phyloP scores from a whole-genome alignment of 2,797 vertebrate genomes.

The Morelia viridis region DNA sequence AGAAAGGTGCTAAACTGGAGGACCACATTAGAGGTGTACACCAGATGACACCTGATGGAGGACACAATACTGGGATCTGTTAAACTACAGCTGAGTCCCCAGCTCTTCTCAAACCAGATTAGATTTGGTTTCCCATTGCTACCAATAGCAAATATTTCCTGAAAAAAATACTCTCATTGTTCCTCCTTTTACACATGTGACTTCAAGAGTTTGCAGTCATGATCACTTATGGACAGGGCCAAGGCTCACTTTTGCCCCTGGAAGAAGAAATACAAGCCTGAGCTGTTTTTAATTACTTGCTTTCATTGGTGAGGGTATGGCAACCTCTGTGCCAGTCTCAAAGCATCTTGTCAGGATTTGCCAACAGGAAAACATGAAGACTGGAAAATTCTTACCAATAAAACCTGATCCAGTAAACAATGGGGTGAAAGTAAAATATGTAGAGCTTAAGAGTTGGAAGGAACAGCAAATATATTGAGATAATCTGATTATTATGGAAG shows the following conservation, averaged over 20 bases:
- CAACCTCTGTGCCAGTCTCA: background rate
- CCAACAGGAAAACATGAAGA: background rate
- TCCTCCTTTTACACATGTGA: background rate
- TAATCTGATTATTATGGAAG: background rate
- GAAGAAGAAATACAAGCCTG: background rate
- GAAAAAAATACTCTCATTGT: background rate
- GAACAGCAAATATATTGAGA: background rate
- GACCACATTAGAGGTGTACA: constrained; percentile 24
- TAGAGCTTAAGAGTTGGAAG: background rate
- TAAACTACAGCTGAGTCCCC: constrained; percentile 5
- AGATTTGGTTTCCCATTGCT: background rate
- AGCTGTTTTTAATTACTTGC: background rate
- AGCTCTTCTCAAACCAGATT: constrained; percentile 1
- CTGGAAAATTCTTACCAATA: background rate
- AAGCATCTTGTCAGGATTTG: background rate
- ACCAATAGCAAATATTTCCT: constrained; percentile 1
- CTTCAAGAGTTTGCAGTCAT: background rate
- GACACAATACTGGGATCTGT: constrained; percentile 15
- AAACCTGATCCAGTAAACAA: background rate
- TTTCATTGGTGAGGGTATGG: background rate
- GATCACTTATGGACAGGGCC: background rate
- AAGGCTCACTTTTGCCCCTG: background rate
- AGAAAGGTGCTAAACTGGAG: constrained; percentile 14
- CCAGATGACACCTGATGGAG: constrained; percentile 30
- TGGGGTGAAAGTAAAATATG: background rate